phyloP scores from a whole-genome alignment of 1,140 invertebrate species.

The Mizuhopecten yessoensis region DNA sequence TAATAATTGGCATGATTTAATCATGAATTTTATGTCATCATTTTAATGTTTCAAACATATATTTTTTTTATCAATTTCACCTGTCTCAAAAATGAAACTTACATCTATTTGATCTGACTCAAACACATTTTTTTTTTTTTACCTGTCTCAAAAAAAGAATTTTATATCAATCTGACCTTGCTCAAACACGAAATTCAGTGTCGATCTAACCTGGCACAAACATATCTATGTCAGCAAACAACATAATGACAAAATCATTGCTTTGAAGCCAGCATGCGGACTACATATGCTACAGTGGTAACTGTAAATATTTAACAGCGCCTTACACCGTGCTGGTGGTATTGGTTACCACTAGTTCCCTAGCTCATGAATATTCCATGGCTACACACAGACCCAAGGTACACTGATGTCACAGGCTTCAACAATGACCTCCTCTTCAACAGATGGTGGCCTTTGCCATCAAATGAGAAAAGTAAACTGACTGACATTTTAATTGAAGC shows the following conservation, averaged over 20 bases:
- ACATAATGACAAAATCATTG: background rate
- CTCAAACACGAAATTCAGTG: background rate
- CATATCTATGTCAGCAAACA: background rate
- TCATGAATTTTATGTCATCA: too few species aligned
- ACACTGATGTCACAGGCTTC: background rate
- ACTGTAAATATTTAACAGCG: background rate
- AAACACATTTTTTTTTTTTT: too few species aligned
- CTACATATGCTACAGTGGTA: background rate
- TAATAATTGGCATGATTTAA: too few species aligned
- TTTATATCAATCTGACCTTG: background rate
- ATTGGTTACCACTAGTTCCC: background rate
- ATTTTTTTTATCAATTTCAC: too few species aligned
- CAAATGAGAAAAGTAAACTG: background rate
- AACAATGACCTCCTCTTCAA: background rate
- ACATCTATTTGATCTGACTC: too few species aligned
- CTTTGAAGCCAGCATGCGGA: background rate
- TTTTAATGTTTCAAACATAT: too few species aligned
- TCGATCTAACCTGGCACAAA: background rate
- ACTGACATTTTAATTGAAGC: slow-evolving; percentile 1
- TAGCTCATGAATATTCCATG: background rate
- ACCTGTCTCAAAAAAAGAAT: background rate
- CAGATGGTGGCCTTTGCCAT: slow-evolving; percentile 9
- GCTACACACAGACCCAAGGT: background rate
- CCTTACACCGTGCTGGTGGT: background rate
- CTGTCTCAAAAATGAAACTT: background rate